Base-by-base conservation (phyloP, 2,888 invertebrate species). In the Idaea dimidiata region DNA sequence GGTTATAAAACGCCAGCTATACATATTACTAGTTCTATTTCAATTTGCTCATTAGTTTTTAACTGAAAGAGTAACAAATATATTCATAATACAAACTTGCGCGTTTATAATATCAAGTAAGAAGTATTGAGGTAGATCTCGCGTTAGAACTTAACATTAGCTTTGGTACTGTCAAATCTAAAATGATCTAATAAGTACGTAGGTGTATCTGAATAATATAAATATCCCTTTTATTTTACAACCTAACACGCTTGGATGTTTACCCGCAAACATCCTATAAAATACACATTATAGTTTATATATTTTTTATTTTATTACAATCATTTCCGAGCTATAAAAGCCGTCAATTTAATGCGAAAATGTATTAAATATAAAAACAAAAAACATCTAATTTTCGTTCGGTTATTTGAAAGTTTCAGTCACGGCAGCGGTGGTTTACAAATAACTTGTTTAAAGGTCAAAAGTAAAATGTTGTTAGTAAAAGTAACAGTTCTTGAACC, bases 191-290 rank as follows among this genome's bases (percentile, higher is more conserved):
- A 10, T 43, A 43, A 24, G 5, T 24, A 24, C 24, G 5, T 24
- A 24, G 24, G 5, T 14, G 6, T 43, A 14, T 43, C 14, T 3
- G 43, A 43, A 43, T 43, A 43, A 43, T 43, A 43, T 43, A 43
- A 43, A 43, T 14, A 43, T 43, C 43, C 43, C 2, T 43, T 43
- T 43, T 8, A 43, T 43, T 43, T 43, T 43, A 54, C 58, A 63
- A 70, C 66, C 68, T 71, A 72, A 72, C 61, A 70, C 55, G 60
- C 65, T 70, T 70, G 81, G 77, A 80, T 79, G 83, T 83, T 81
- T 80, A 78, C 66, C 78, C 76, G 70, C 77, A 73, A 77, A 72
- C 75, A 77, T 84, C 82, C 83, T 76, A 77, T 68, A 62, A 68
- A 73, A 69, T 72, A 74, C 70, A 71, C 57, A 14, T 43, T 8